A percentile compares a stretch with the other conserved stretches of the same genome.
phyloP scores from a whole-genome alignment of 2,113 vertebrate species.

The Vulpes vulpes region DNA sequence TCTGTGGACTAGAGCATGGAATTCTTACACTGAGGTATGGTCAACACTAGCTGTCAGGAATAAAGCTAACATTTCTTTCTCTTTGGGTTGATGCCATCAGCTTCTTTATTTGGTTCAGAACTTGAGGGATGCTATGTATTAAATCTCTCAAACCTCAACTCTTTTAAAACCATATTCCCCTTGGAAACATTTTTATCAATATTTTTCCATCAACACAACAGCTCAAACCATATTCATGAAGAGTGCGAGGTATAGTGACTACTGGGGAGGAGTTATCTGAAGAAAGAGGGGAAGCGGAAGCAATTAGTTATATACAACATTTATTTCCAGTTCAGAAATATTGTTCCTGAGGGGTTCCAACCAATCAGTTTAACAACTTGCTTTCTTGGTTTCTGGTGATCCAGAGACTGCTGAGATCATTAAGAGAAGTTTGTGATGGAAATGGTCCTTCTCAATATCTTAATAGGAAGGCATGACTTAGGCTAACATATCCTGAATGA shows the following conservation, averaged over 20 bases:
- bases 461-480: not conserved
- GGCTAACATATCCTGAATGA: not conserved
- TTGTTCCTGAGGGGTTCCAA: not conserved
- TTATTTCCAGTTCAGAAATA: not conserved
- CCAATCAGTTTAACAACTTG: not conserved
- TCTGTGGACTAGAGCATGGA: rapidly evolving
- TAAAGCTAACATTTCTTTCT: not conserved
- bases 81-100: not conserved
- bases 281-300: not conserved
- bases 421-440: not conserved
- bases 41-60: not conserved
- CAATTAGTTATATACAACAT: not conserved
- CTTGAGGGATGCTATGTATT: not conserved
- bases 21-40: not conserved
- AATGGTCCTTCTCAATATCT: not conserved
- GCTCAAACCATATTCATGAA: not conserved
- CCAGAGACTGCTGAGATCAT: not conserved
- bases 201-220: not conserved
- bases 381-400: not conserved
- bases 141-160: not conserved
- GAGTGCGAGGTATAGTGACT: not conserved
- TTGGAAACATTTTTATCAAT: not conserved
- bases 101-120: not conserved
- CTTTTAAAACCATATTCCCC: not conserved
- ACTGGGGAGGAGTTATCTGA: not conserved